A percentile compares a stretch with the other conserved stretches of the same genome.
Conservation (phyloP, 2,113 vertebrate species). For the Atrichornis clamosus region DNA sequence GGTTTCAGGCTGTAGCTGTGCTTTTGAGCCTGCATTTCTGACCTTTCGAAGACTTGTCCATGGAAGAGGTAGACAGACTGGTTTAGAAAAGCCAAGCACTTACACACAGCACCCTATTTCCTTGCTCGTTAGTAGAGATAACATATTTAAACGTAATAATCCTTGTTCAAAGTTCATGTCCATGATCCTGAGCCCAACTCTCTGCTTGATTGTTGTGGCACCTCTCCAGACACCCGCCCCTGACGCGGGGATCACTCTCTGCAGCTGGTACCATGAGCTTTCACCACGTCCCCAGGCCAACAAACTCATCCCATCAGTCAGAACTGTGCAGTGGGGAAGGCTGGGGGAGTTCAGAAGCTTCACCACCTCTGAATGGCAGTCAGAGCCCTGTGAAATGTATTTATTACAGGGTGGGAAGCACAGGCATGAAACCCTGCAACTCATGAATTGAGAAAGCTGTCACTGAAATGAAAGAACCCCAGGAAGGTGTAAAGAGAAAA, state of each 20-base stretch:
- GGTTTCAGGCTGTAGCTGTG: neutral
- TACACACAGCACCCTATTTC: neutral
- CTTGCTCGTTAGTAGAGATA: neutral
- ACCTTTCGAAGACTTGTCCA: neutral
- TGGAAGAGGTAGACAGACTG: neutral
- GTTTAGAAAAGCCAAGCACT: neutral
- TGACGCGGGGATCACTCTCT: no score
- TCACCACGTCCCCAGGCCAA: fast-evolving
- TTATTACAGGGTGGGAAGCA: neutral
- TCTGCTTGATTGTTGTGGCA: neutral
- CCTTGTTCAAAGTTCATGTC: neutral
- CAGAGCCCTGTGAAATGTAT: neutral
- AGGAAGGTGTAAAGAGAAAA: neutral
- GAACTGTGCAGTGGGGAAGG: neutral
- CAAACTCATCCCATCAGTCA: fast-evolving
- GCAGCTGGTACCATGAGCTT: neutral
- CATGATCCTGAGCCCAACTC: fast-evolving
- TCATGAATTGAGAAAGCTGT: neutral
- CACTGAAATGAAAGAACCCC: neutral
- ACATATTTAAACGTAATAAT: neutral
- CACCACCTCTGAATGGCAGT: neutral
- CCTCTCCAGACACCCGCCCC: fast-evolving
- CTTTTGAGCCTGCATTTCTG: neutral
- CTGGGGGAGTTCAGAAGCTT: neutral
- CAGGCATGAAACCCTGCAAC: neutral